Evolutionary conservation across 2,888 invertebrate species (phyloP), one percentile per base, ranked within the genome.

Genomic region (Clivina fossor): DNA sequence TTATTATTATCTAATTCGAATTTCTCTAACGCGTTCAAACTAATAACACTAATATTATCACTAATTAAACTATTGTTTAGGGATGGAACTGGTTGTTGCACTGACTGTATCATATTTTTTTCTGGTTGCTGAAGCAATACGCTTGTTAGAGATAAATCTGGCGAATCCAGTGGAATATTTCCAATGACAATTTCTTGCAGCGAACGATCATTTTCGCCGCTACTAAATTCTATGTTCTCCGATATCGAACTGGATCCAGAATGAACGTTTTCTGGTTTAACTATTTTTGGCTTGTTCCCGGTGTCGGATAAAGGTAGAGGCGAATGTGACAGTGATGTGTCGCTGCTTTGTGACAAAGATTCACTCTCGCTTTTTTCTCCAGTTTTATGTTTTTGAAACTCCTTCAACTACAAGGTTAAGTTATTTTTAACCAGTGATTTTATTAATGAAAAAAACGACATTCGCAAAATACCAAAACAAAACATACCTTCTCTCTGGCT

Each of bases 141-240:
- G 40, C 54, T 54, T 37, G 22, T 63, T 15, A 60, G 49, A 8
- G 61, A 58, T 46, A 62, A 59, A 51, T 59, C 62, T 11, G 61
- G 54, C 11, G 22, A 37, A 24, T 46, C 46, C 13, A 46, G 59
- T 24, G 66, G 66, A 37, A 67, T 60, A 57, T 69, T 67, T 8
- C 64, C 64, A 48, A 73, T 65, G 62, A 71, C 69, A 44, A 75
- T 72, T 68, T 75, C 75, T 56, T 71, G 70, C 50, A 70, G 64
- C 1, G 74, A 74, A 24, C 74, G 63, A 61, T 75, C 75, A 61
- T 73, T 70, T 65, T 74, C 74, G 9, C 71, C 55, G 58, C 71
- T 72, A 15, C 61, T 63, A 37, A 59, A 46, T 47, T 60, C 62
- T 20, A 63, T 60, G 47, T 63, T 37, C 44, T 65, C 65, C 26